Evolutionary conservation across 2,888 invertebrate genomes (phyloP), one percentile per base, ranked within the genome.

Genomic region (Polietes domitor): DNA sequence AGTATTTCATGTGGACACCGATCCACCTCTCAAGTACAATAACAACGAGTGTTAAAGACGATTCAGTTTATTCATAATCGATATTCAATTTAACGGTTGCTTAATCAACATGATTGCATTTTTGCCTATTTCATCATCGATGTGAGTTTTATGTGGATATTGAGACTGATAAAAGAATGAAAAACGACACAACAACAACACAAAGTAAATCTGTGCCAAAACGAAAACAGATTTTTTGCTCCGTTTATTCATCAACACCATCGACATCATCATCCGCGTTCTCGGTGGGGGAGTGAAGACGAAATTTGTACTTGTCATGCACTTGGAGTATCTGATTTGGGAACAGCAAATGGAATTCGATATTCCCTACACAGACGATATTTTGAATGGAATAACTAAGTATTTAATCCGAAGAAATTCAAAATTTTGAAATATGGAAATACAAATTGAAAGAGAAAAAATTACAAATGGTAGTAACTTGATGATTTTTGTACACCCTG

Each of bases 41-140:
- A 37, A 37, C 37, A 47, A 2, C n/a, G 47, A 47, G 4, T 12
- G n/a, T 47, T 7, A 47, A 47, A 47, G 47, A n/a, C 47, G 47
- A 47, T 47, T 47, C 47, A n/a, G n/a, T 47, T 47, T 47, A 47
- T 47, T 47, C 47, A 47, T 47, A 47, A 87, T 87, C 87, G 86
- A 87, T 87, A 87, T 86, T 87, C 87, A 85, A 87, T 87, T 87
- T 87, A 87, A 87, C 87, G 87, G 86, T 87, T 87, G 85, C 87
- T 86, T 87, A 86, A 86, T 79, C 87, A 85, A 82, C 86, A 82
- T 87, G 87, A 87, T 87, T 87, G 85, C 85, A 80, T 77, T 81
- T 71, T 65, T 24, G 12, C 19, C 74, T 82, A 58, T 65, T 55
- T 32, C 65, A 43, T 72, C 74, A 75, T 63, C 58, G 73, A 53